phyloP scores from a whole-genome alignment of 1,140 invertebrate species.

The Pristionchus pacificus region DNA sequence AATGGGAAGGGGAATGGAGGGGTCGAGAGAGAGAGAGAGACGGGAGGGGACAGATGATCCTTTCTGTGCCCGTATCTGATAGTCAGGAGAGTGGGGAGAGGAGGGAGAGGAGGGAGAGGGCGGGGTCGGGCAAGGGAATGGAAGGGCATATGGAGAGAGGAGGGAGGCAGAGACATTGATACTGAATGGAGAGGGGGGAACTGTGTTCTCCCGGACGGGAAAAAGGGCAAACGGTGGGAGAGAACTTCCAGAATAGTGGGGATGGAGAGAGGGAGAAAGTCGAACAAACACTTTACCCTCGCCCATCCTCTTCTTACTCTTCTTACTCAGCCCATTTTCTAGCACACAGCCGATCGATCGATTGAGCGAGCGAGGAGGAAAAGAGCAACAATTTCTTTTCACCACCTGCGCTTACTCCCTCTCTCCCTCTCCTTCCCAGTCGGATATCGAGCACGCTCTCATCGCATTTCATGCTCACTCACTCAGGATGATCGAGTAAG shows the following conservation, averaged over 20 bases:
- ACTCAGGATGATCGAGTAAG: too few species aligned
- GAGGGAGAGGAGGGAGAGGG: conserved; percentile 10
- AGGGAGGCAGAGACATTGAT: background rate
- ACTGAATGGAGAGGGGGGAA: background rate
- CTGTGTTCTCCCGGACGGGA: background rate
- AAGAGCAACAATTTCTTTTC: conserved; percentile 12
- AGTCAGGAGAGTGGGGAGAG: conserved; percentile 12
- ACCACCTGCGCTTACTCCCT: conserved; percentile 8
- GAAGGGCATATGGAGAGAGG: background rate
- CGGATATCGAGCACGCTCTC: too few species aligned
- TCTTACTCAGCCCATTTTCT: conserved; percentile 10
- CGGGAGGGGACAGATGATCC: background rate
- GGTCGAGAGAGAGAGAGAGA: conserved; percentile 3
- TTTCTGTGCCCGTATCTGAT: conserved; percentile 1
- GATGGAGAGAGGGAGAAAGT: background rate
- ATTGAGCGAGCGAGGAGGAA: background rate
- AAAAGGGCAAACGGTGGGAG: background rate
- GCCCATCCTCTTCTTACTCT: conserved; percentile 13
- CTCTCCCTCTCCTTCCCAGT: background rate
- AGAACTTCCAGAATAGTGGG: background rate
- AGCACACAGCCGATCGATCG: background rate
- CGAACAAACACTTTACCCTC: conserved; percentile 6
- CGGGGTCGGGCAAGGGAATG: conserved; percentile 9
- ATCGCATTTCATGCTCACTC: too few species aligned
- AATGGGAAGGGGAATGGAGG: too few species aligned